phyloP scores from a whole-genome alignment of 2,113 vertebrate genomes.

The Hippocampus zosterae region DNA sequence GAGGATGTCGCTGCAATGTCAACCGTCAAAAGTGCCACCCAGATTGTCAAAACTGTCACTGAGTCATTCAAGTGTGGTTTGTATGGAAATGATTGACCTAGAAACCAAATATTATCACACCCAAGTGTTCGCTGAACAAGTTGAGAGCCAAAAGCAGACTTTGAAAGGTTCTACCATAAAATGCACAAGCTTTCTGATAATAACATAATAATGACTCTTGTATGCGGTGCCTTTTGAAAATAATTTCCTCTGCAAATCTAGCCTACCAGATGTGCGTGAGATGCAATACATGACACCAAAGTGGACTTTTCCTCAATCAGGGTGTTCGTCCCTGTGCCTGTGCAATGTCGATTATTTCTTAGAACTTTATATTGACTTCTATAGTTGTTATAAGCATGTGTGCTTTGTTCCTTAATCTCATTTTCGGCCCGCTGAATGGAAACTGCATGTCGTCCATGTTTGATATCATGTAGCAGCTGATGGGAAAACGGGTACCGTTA shows the following conservation, averaged over 20 bases:
- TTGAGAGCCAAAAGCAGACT: conserved; percentile 15
- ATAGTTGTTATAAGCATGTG: conserved; percentile 11
- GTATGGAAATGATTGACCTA: conserved; percentile 7
- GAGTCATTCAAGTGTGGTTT: conserved; percentile 18
- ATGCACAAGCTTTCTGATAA: background rate
- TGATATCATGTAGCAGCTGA: background rate
- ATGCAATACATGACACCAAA: conserved; percentile 28
- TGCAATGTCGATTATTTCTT: conserved; percentile 9
- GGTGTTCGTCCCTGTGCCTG: conserved; percentile 13
- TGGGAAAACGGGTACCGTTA: background rate
- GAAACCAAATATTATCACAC: background rate
- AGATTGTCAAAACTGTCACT: conserved; percentile 84
- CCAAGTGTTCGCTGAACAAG: background rate
- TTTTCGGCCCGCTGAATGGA: background rate
- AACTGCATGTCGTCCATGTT: conserved; percentile 1
- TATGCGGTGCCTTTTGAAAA: conserved; percentile 31
- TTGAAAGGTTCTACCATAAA: conserved; percentile 3
- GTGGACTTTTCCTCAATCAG: conserved; percentile 49
- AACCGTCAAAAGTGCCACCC: conserved; percentile 81
- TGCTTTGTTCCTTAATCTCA: background rate
- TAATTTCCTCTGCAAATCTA: conserved; percentile 32
- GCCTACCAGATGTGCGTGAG: conserved; percentile 17
- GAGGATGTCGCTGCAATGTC: conserved; percentile 80
- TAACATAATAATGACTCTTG: background rate
- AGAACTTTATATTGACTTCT: conserved; percentile 1